phyloP scores from a whole-genome alignment of 2,797 vertebrate genomes.

The Silurus aristotelis region DNA sequence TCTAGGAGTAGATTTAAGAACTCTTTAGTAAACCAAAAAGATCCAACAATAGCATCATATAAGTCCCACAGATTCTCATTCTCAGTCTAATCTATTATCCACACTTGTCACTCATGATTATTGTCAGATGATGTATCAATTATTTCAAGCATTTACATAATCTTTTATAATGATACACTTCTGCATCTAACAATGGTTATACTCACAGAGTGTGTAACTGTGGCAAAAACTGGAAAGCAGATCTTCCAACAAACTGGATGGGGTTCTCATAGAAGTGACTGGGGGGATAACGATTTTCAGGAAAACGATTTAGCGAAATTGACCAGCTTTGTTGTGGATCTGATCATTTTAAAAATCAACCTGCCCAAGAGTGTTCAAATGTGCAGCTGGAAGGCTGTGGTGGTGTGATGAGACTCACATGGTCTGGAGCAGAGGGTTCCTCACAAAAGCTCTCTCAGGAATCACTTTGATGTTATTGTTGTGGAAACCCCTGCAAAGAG shows the following conservation, averaged over 20 bases:
- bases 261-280: constrained; percentile 96
- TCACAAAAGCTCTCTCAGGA: constrained; percentile 90
- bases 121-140: not conserved
- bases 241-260: constrained; percentile 93
- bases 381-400: not conserved
- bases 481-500: constrained; percentile 85
- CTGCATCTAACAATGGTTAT: constrained; percentile 31
- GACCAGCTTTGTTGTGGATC: not conserved
- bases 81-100: not conserved
- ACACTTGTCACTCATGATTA: not conserved
- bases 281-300: constrained; percentile 30
- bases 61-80: not conserved
- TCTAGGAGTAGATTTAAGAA: constrained; percentile 67
- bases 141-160: not conserved
- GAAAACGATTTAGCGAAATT: not conserved
- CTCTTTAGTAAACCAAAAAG: constrained; percentile 56
- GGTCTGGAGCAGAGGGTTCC: constrained; percentile 91
- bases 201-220: constrained; percentile 95
- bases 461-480: constrained; percentile 96
- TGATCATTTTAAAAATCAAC: not conserved
- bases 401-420: constrained; percentile 79
- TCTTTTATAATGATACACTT: not conserved
- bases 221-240: constrained; percentile 91
- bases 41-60: constrained; percentile 25
- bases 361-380: not conserved